Evolutionary conservation across 2,797 vertebrate genomes (phyloP), one percentile per base, ranked within the genome.

Genomic region (Melanotaenia pygmaea): DNA sequence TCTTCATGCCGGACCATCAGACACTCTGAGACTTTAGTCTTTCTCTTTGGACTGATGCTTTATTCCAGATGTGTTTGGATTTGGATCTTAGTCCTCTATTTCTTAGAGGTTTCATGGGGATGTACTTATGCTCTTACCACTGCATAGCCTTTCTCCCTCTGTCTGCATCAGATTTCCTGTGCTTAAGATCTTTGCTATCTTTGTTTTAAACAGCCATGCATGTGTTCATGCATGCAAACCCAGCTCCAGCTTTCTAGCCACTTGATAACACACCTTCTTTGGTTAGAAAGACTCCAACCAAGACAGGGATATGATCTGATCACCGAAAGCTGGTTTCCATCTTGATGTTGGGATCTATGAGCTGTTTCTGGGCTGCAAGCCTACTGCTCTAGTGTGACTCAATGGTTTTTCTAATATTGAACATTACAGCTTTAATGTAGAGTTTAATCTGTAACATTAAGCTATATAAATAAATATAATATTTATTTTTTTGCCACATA

Each of bases 11-110:
- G 50, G 67, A 43, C 47, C 16, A 56, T 45, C 61, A 62, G 64
- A 30, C 51, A 35, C 62, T 50, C 61, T 30, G 59, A 50, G 61
- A 72, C 30, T 38, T 40, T 50, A 16, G 59, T 64, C 50, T 69
- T 30, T n/a, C 22, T 53, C 34, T 26, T 38, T 64, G 35, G 59
- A 62, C 62, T 71, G 59, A 67, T 16, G 18, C 53, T 30, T 69
- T 61, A 24, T 68, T 69, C 73, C 69, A 76, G 69, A 76, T 76
- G 69, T 80, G n/a, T 67, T 57, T 69, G 35, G 34, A 67, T 67
- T 40, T 67, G 50, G 40, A 34, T 69, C 69, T 54, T 61, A 72
- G 28, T 59, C 26, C 60, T 56, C 3, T 20, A 64, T 47, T 50
- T 37, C 60, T 57, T 54, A 64, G 26, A 30, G 7, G 4, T 51